Evolutionary conservation across 2,113 vertebrate species (phyloP), one percentile per base, ranked within the genome.

Genomic region (Cercocebus atys): DNA sequence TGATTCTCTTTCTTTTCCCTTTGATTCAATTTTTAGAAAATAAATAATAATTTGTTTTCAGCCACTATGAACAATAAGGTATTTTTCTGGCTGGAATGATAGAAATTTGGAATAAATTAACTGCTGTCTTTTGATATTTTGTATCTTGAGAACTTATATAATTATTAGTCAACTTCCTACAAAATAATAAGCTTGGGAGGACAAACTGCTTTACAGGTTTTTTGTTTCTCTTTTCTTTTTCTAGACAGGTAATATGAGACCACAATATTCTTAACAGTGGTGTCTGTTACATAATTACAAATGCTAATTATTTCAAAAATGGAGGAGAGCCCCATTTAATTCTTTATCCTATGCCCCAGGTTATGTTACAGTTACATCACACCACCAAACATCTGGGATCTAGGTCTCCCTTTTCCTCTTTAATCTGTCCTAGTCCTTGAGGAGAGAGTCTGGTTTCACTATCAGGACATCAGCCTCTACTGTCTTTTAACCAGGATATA

Each of bases 261-360:
- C 40, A 2, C 6, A 3, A 3, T 13, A 6, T 0, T 10, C 45
- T 79, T 40, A 30, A 1, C 0, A 20, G 0, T 14, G 30, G 12
- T 2, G 13, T n/a, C 61, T 23, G 14, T 30, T 13, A 22, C 1
- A 25, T 13, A 4, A 12, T 23, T 57, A 27, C 1, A 8, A 12
- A 7, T 50, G 38, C 10, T 38, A 30, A 45, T 7, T 17, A 50
- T 47, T 79, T n/a, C 6, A 27, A 55, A 12, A 23, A 30, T 17
- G 75, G 18, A 13, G 0, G 4, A 2, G 0, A 12, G 38, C 27
- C 4, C 20, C 61, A 23, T 45, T 17, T 10, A 45, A 17, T 16
- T 27, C 40, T 57, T 13, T 23, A 38, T 87, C 6, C 8, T 22
- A 1, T 8, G 47, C 17, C 2, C 23, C 3, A 59, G 43, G 18